A percentile compares a stretch with the other conserved stretches of the same genome.
Evolutionary conservation across 35 echinoderm and acorn worm species (phyloP).

Genomic region (Apostichopus japonicus): DNA sequence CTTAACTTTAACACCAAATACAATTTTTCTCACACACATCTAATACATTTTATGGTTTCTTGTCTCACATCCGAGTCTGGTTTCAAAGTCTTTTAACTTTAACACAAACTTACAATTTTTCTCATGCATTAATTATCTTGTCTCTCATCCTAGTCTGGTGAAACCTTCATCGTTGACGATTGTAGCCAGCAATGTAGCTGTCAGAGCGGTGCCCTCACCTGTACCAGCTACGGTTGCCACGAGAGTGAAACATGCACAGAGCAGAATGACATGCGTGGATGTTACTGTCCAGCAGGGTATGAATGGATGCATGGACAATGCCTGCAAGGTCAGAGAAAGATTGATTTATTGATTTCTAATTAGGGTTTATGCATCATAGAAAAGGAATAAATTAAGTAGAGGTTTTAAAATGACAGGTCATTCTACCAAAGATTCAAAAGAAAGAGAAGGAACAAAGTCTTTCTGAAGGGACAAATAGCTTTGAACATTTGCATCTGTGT

Average conservation of each 20-base stretch:
- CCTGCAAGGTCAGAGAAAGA: neutral
- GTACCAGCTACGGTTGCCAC: neutral
- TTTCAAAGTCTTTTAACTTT: too few species aligned
- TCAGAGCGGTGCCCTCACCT: neutral
- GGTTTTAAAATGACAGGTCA: too few species aligned
- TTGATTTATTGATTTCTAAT: neutral
- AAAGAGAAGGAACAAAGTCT: too few species aligned
- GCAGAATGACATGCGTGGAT: constrained; percentile 26
- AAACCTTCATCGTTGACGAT: neutral
- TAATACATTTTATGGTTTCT: too few species aligned
- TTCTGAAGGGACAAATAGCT: too few species aligned
- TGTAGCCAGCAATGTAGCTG: constrained; percentile 30
- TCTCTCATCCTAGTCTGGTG: constrained; percentile 14
- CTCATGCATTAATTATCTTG: too few species aligned
- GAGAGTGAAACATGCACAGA: constrained; percentile 28
- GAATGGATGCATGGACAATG: constrained; percentile 24
- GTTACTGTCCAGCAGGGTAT: constrained; percentile 51
- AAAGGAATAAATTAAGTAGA: too few species aligned
- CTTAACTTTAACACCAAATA: too few species aligned
- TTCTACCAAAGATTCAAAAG: too few species aligned
- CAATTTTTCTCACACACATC: too few species aligned
- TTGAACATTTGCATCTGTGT: neutral
- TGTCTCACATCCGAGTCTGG: neutral
- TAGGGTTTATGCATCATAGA: too few species aligned
- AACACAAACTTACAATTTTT: too few species aligned